Evolutionary conservation across 2,113 vertebrate species (phyloP).

Genomic region (Laticauda laticaudata): DNA sequence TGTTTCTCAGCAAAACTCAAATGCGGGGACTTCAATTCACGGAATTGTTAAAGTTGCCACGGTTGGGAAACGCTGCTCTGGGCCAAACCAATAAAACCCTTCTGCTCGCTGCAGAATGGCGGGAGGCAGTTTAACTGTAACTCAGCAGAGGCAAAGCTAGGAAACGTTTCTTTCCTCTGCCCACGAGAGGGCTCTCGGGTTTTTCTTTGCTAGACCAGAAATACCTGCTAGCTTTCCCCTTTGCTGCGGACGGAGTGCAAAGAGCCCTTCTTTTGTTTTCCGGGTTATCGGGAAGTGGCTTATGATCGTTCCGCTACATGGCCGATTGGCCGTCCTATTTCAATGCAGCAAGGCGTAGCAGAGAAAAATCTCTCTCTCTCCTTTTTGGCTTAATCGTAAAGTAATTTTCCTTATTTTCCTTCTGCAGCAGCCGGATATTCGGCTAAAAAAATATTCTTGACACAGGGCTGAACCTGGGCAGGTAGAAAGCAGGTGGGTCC

Average conservation of each 20-base stretch:
- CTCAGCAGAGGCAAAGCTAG: not conserved
- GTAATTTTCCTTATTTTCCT: too few relatives aligned
- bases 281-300: not conserved
- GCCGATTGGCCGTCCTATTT: not conserved
- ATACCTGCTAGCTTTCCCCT: not conserved
- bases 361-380: not conserved
- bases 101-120: not conserved
- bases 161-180: not conserved
- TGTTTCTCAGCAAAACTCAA: not conserved
- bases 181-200: conserved; percentile 3
- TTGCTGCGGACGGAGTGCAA: too few relatives aligned
- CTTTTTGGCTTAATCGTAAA: not conserved
- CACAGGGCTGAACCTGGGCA: too few relatives aligned
- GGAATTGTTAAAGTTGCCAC: not conserved
- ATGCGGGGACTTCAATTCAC: not conserved
- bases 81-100: not conserved
- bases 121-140: not conserved
- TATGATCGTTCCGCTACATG: not conserved
- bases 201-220: not conserved
- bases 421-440: not conserved
- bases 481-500: not conserved
- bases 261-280: not conserved
- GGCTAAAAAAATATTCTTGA: not conserved
- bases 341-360: not conserved
- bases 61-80: not conserved